Percentiles rank a stretch among this genome's conserved stretches.
Conservation (phyloP, 2,113 vertebrate species). For the Hemiscyllium ocellatum region DNA sequence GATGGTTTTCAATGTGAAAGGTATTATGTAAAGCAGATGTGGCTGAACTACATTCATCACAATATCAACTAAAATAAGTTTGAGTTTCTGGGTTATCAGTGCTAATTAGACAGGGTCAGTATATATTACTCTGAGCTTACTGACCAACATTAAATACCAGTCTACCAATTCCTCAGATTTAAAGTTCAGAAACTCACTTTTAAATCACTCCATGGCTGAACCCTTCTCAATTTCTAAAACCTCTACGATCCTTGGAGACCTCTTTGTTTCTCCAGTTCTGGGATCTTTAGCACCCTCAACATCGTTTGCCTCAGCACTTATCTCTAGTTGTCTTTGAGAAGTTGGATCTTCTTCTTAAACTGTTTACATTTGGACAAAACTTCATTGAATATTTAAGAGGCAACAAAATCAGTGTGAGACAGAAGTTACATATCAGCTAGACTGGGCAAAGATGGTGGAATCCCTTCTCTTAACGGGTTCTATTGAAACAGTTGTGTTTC, state of each 20-base stretch:
- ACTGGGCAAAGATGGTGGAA: not conserved
- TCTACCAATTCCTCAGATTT: too few species aligned
- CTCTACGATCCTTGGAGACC: too few species aligned
- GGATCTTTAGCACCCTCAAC: too few species aligned
- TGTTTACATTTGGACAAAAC: not conserved
- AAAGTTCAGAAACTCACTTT: too few species aligned
- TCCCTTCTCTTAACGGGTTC: not conserved
- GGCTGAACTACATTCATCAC: not conserved
- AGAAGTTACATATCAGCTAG: not conserved
- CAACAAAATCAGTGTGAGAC: not conserved
- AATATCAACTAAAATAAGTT: not conserved
- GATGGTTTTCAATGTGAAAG: not conserved
- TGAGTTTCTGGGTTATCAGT: not conserved
- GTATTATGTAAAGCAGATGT: not conserved
- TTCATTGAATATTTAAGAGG: not conserved
- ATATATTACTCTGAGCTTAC: not conserved
- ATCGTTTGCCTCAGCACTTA: too few species aligned
- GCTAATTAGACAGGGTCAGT: not conserved
- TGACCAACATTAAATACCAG: too few species aligned
- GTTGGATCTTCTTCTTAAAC: not conserved
- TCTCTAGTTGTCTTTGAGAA: not conserved
- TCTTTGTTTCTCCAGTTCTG: too few species aligned
- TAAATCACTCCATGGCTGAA: too few species aligned
- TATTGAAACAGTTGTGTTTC: not conserved
- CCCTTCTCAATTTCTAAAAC: too few species aligned